Evolutionary conservation across 2,797 vertebrate species (phyloP), one percentile per base, ranked within the genome.

Genomic region (Pterois miles): DNA sequence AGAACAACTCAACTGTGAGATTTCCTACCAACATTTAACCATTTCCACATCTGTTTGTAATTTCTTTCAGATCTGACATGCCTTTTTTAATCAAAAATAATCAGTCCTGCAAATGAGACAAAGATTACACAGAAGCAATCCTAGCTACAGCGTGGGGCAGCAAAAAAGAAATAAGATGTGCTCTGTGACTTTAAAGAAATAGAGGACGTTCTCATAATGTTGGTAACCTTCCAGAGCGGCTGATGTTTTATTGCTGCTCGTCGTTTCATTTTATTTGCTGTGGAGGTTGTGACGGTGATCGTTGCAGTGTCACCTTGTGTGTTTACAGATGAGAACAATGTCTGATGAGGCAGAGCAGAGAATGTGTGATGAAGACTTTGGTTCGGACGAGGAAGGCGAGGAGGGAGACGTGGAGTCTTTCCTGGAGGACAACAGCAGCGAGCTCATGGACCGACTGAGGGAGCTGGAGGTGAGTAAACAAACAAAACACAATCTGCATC

Each of bases 361-460:
- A 77, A 94, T 92, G 86, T 92, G 94, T 7, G 94, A 94, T 29
- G 96, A 94, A 78, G 93, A 94, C 88, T 94, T 94, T 4, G 94
- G 93, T 79, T 92, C 96, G 0, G 94, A 89, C 3, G 92, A 96
- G 1, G 91, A 94, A 74, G 89, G 92, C 29, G 97, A 91, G 53
- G 94, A 87, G 20, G 93, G 91, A 0, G 91, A 94, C 65, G 90
- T 93, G 84, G 97, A 98, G 93, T 95, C 93, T 0, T 94, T 92
- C 85, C 89, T 94, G 85, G 95, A 94, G 71, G 94, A 95, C 85
- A 95, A 96, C 92, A 97, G 96, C 91, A 96, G 97, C 8, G 96
- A 99, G 86, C 97, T 99, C 29, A 89, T 98, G 93, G 97, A 97
- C 91, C 93, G 97, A 22, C 95, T 99, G 53, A 93, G 92, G 78